A percentile compares a stretch with the other conserved stretches of the same genome.
phyloP scores from a whole-genome alignment of 2,888 invertebrate species.

The Dicroscelio sp. region DNA sequence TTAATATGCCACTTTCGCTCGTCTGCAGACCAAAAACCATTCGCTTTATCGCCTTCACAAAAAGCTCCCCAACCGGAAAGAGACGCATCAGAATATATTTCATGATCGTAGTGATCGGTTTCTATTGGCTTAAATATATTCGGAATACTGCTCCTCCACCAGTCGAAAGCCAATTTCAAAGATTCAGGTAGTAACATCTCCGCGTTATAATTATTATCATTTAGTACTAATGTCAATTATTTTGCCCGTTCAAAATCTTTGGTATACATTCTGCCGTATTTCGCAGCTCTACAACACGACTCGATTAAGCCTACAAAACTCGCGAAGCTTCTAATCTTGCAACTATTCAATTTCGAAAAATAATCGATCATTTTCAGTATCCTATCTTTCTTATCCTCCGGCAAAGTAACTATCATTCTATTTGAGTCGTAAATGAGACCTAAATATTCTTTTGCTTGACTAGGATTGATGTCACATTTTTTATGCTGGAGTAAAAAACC shows the following conservation, averaged over 20 bases:
- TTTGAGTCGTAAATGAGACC: too few relatives aligned
- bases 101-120: slow-evolving; percentile 1
- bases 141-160: slow-evolving; percentile 2
- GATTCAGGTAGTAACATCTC: not conserved
- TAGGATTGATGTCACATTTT: too few relatives aligned
- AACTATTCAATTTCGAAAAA: too few relatives aligned
- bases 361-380: too few relatives aligned
- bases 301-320: too few relatives aligned
- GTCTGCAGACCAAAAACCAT: slow-evolving; percentile 46
- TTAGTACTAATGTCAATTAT: not conserved
- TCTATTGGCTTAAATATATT: not conserved
- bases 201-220: slow-evolving; percentile 9
- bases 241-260: slow-evolving; percentile 44
- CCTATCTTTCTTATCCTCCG: too few relatives aligned
- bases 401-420: too few relatives aligned
- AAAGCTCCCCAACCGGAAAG: slow-evolving; percentile 59
- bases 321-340: too few relatives aligned
- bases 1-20: slow-evolving; percentile 68
- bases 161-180: not conserved
- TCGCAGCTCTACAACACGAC: too few relatives aligned
- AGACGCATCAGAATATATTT: slow-evolving; percentile 69
- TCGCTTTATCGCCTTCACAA: slow-evolving; percentile 19
- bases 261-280: too few relatives aligned
- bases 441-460: too few relatives aligned
- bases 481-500: too few relatives aligned